Evolutionary conservation across 1,140 invertebrate genomes (phyloP).

Genomic region (Psilanteris sp.): DNA sequence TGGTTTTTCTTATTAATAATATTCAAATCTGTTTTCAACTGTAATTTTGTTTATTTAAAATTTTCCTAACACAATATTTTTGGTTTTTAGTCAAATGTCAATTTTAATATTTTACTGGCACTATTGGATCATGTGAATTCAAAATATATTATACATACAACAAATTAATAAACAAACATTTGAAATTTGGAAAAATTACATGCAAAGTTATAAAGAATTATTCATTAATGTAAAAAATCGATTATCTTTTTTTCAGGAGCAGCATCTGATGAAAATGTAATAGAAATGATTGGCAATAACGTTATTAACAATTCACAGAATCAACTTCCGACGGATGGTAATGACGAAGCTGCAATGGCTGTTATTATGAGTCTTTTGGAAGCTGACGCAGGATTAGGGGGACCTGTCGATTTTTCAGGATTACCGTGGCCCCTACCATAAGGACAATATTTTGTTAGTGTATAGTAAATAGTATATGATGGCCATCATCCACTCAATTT

Average conservation of each 20-base stretch:
- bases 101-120: too few relatives aligned
- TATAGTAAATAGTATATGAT: too few relatives aligned
- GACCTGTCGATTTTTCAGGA: conserved; percentile 92
- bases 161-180: too few relatives aligned
- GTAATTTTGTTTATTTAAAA: not conserved
- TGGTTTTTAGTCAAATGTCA: too few relatives aligned
- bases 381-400: conserved; percentile 85
- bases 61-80: too few relatives aligned
- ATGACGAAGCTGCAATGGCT: conserved; percentile 94
- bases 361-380: conserved; percentile 95
- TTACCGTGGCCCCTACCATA: conserved; percentile 92
- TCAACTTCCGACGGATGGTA: conserved; percentile 84
- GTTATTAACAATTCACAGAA: conserved; percentile 79
- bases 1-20: conserved; percentile 63
- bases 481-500: too few relatives aligned
- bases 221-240: conserved; percentile 2
- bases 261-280: conserved; percentile 81
- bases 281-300: conserved; percentile 82
- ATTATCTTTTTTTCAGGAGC: conserved; percentile 68
- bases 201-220: too few relatives aligned
- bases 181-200: too few relatives aligned
- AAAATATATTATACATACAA: too few relatives aligned
- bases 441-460: too few relatives aligned
- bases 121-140: too few relatives aligned
- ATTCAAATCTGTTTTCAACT: conserved; percentile 7